Base-by-base conservation (phyloP, 2,797 vertebrate species). In the Sardinella longiceps region DNA sequence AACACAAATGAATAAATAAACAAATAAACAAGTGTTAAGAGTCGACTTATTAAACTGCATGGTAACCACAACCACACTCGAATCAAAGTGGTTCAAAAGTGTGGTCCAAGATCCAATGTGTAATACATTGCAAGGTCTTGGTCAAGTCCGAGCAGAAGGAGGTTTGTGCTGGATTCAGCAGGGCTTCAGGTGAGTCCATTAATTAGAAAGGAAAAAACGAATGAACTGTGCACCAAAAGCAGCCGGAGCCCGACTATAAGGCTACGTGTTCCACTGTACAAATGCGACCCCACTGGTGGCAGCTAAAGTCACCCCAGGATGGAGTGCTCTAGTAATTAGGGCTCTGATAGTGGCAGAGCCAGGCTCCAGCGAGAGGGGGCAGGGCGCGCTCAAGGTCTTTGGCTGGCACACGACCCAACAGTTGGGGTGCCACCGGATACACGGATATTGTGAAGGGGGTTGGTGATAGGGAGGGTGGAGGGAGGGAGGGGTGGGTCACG, bases 221-320 rank as follows among this genome's bases (percentile, higher is more conserved):
- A 70, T 7, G 11, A 70, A 70, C 9, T 28, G 63, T 30, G 30
- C 63, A 33, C 11, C 63, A 70, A 30, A 70, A 3, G 28, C 63
- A 11, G 63, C 25, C 66, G 20, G 85, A 28, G 63, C 25, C 66
- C 39, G 85, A 66, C 66, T 74, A 74, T 20, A 15, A 33, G 66
- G 33, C 66, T 7, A 33, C 9, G 12, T 74, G 66, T 37, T 74
- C 5, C 30, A 74, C 66, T 74, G 66, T 74, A 74, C 66, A 74
- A 86, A 83, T 58, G 70, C 85, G 70, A 51, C 80, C 48, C 82
- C 83, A 63, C 53, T 28, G 81, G 80, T 86, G 85, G 82, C 82
- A 86, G 80, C 48, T 46, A 82, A 84, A 58, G 80, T 80, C 85
- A 77, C 80, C 84, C 81, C 66, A 43, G 81, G 80, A 48, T 39